These are phyloP conservation scores for Crossocerus cetratus DNA, from an alignment of 2,888 invertebrate genomes.

Conservation along the genomic window DNA sequence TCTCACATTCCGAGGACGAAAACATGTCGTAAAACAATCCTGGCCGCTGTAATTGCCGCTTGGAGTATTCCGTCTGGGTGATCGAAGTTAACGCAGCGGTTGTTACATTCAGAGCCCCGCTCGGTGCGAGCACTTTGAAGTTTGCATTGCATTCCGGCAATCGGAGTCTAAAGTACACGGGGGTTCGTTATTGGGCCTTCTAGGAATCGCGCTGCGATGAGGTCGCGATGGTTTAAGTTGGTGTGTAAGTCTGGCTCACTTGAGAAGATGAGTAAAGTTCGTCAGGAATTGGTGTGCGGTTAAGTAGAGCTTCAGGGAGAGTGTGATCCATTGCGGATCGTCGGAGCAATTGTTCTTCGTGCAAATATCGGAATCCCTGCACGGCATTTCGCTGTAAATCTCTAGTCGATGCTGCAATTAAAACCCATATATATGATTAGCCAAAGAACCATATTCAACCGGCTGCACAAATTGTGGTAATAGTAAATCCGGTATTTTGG, in stretches of 20 bases:
- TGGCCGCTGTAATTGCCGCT: slow-evolving; percentile 1
- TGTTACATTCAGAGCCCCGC: slow-evolving; percentile 38
- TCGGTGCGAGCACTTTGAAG: slow-evolving; percentile 38
- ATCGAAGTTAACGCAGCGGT: slow-evolving; percentile 15
- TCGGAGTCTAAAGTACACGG: slow-evolving; percentile 30
- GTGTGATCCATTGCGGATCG: slow-evolving; percentile 17
- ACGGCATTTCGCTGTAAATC: slow-evolving; percentile 12
- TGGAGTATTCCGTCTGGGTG: slow-evolving; percentile 1
- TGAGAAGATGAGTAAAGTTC: slow-evolving; percentile 36
- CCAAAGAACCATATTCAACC: no score
- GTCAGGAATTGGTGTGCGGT: slow-evolving; percentile 36
- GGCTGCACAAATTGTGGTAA: no score
- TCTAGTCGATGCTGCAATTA: background rate
- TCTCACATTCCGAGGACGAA: background rate
- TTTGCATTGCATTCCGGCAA: slow-evolving; percentile 10
- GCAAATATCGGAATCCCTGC: slow-evolving; percentile 5
- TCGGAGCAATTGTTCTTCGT: slow-evolving; percentile 1
- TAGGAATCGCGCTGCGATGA: background rate
- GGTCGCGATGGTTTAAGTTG: background rate
- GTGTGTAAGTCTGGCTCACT: slow-evolving; percentile 21
- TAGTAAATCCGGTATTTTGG: no score
- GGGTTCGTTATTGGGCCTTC: background rate
- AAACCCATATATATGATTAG: no score
- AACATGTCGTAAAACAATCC: slow-evolving; percentile 24
- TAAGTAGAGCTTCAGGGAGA: slow-evolving; percentile 35